A percentile compares a stretch with the other conserved stretches of the same genome.
These are phyloP conservation scores for Drosophila lacteicornis DNA, from an alignment of 1,140 invertebrate genomes.

Conservation along the genomic window DNA sequence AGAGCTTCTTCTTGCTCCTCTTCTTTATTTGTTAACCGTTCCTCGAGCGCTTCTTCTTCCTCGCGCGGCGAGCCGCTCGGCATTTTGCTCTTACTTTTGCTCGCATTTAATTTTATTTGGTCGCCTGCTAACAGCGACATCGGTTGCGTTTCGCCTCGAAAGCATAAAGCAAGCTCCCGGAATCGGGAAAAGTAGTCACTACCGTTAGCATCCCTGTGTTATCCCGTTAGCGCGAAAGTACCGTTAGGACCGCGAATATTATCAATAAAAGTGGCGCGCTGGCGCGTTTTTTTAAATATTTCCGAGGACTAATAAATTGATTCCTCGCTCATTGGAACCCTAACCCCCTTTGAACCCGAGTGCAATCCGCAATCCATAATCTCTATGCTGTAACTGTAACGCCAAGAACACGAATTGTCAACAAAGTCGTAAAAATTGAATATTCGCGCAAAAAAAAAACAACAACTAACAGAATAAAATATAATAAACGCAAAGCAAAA, in stretches of 20 bases:
- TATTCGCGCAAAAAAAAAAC: constrained; percentile 6
- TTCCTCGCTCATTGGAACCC: not conserved
- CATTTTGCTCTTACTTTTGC: constrained; percentile 39
- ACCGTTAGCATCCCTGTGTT: constrained; percentile 3
- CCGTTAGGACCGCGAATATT: not conserved
- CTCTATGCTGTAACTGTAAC: constrained; percentile 11
- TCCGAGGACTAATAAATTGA: not conserved
- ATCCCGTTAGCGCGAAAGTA: not conserved
- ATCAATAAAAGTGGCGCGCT: not conserved
- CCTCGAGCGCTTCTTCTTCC: constrained; percentile 13
- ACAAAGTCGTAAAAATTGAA: constrained; percentile 36
- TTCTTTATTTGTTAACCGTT: constrained; percentile 30
- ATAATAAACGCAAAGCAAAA: constrained; percentile 2
- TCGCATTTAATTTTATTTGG: constrained; percentile 62
- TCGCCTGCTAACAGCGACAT: constrained; percentile 58
- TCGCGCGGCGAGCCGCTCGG: constrained; percentile 7
- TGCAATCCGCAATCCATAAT: constrained; percentile 17
- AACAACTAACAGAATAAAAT: not conserved
- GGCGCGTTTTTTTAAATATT: no score
- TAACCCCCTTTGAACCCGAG: not conserved
- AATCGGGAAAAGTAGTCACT: not conserved
- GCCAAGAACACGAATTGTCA: constrained; percentile 8
- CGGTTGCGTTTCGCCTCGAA: constrained; percentile 40
- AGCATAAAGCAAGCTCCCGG: constrained; percentile 4
- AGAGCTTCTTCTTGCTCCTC: constrained; percentile 4